Evolutionary conservation across 1,140 invertebrate species (phyloP).

Genomic region (Batillaria attramentaria): DNA sequence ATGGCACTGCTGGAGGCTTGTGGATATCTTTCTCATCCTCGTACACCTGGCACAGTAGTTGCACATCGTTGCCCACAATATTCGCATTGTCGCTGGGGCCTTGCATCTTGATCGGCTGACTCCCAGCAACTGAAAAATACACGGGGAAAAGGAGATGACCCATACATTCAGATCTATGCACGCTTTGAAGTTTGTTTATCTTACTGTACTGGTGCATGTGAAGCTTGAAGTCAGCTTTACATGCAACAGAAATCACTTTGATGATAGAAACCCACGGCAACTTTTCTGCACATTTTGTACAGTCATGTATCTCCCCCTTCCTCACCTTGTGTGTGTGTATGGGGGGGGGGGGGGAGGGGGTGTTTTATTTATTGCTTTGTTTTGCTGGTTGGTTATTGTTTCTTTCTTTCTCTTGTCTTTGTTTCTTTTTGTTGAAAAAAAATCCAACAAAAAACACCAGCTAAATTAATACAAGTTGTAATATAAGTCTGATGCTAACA

Average conservation of each 20-base stretch:
- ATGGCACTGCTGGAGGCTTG: neutral
- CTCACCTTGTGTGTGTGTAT: no score
- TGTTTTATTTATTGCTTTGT: no score
- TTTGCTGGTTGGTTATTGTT: no score
- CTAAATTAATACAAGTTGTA: no score
- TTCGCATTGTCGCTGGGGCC: conserved; percentile 31
- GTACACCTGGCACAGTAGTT: conserved; percentile 25
- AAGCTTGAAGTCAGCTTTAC: neutral
- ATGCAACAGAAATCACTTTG: neutral
- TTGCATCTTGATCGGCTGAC: neutral
- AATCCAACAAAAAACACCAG: no score
- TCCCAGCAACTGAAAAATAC: neutral
- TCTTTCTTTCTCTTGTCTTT: no score
- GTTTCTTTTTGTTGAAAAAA: no score
- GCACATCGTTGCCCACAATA: conserved; percentile 9
- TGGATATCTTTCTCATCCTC: neutral
- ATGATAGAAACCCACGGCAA: neutral
- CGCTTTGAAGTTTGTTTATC: neutral
- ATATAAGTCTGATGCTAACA: no score
- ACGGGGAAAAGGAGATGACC: neutral
- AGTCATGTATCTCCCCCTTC: no score
- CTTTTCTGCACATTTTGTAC: neutral
- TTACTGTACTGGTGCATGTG: neutral
- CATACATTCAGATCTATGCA: no score
- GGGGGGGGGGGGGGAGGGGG: no score